These are phyloP conservation scores for Coreius guichenoti DNA, from an alignment of 2,797 vertebrate species.

Conservation along the genomic window DNA sequence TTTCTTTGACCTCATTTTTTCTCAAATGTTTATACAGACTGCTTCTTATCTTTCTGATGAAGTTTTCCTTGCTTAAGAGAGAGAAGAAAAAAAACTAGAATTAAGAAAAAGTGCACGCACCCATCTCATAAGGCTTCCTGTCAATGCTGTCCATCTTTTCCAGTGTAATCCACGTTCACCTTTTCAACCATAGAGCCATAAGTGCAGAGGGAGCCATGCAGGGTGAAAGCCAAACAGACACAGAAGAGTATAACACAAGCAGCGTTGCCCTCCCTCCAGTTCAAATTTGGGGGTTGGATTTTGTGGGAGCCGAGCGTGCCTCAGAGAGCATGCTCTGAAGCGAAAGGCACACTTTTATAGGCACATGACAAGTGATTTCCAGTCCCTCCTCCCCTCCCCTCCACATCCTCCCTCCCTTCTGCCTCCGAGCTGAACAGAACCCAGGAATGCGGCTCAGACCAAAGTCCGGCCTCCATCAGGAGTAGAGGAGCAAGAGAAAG, in stretches of 20 bases:
- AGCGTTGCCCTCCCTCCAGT: constrained; percentile 72
- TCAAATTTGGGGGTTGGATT: constrained; percentile 79
- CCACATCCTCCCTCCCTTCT: constrained; percentile 68
- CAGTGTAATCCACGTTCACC: constrained; percentile 66
- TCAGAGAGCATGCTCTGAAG: constrained; percentile 78
- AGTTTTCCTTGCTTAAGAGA: constrained; percentile 67
- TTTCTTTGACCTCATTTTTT: constrained; percentile 63
- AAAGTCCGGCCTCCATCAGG: constrained; percentile 80
- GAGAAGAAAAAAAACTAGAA: neutral
- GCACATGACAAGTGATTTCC: constrained; percentile 75
- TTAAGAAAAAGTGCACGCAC: constrained; percentile 45
- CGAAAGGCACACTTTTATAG: constrained; percentile 72
- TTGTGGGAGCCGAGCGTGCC: constrained; percentile 67
- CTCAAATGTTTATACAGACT: constrained; percentile 68
- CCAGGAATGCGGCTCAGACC: constrained; percentile 77
- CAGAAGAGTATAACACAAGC: constrained; percentile 61
- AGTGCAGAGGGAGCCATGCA: constrained; percentile 53
- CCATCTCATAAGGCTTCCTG: constrained; percentile 42
- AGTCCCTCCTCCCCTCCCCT: constrained; percentile 65
- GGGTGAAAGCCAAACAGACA: constrained; percentile 53
- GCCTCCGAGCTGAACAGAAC: constrained; percentile 81
- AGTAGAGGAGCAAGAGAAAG: constrained; percentile 64
- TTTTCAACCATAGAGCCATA: constrained; percentile 57
- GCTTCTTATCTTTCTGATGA: constrained; percentile 65
- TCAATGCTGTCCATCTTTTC: constrained; percentile 60